Evolutionary conservation across 37 sponge, comb jelly and placozoan genomes (phyloP).

Genomic region (Chondrilla cf. caribensis): DNA sequence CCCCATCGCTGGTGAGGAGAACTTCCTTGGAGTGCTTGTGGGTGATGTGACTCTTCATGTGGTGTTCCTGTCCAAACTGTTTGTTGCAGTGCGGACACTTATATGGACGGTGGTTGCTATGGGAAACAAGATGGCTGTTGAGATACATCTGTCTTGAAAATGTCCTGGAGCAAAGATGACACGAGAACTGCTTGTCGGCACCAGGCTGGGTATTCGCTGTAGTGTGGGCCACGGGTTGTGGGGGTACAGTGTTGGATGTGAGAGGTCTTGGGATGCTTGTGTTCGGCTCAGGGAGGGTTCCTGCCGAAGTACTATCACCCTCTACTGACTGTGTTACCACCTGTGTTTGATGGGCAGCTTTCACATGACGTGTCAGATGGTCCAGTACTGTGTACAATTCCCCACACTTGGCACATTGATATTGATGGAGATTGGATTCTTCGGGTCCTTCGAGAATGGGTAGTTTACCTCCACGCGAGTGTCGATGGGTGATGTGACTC

Average conservation of each 20-base stretch:
- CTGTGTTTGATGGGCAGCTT: too few species aligned
- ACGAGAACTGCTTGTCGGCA: neutral
- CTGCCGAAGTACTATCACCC: neutral
- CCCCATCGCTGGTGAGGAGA: neutral
- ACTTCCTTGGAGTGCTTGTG: neutral
- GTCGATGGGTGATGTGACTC: slow-evolving; percentile 3
- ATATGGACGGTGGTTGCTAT: slow-evolving; percentile 21
- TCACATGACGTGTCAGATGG: too few species aligned
- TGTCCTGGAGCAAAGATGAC: neutral
- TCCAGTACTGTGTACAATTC: too few species aligned
- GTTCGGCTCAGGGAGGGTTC: neutral
- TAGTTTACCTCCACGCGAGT: neutral
- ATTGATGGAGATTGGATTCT: neutral
- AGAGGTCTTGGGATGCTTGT: neutral
- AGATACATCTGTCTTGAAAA: neutral
- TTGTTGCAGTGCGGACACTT: slow-evolving; percentile 31
- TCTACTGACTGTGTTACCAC: too few species aligned
- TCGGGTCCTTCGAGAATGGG: neutral
- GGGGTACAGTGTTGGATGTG: neutral
- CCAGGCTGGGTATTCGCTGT: too few species aligned
- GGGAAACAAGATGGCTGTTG: neutral
- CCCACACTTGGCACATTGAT: neutral
- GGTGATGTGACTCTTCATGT: slow-evolving; percentile 25
- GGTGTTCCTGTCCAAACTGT: slow-evolving; percentile 19
- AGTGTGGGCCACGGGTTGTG: too few species aligned